Base-by-base conservation (phyloP, 1,140 invertebrate genomes). In the Bombus soroeensis region DNA sequence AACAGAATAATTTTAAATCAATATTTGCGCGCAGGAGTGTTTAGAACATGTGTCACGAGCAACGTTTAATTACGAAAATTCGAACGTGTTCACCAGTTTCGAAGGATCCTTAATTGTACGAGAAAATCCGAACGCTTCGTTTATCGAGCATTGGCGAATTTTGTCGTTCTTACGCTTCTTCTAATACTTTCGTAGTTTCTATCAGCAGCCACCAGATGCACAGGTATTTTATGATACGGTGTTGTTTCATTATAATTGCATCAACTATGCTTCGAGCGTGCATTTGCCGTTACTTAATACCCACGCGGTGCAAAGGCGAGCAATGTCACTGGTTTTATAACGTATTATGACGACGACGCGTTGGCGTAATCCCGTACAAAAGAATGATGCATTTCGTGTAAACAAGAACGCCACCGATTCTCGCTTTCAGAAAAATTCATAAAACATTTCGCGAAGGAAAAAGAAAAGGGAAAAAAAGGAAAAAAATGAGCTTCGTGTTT, bases 171-270 rank as follows among this genome's bases (percentile, higher is more conserved):
- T 25, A 1, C n/a, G 22, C 32, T 74, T 22, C 34, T 15, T 15
- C 12, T 13, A 32, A 43, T 34, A 59, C 43, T 73, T 12, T 13
- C 32, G 37, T 43, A 32, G 12, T 39, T 32, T 43, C 22, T 62
- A 81, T 74, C 43, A 39, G 12, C 57, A 37, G 25, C 25, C 25
- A 32, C 12, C 37, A n/a, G 13, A 32, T 39, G 9, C 25, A n/a
- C 3, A 47, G 37, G 13, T n/a, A n/a, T 74, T 73, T 43, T 25
- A 25, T 37, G 37, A 25, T 62, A 34, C 15, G 0, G 57, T 4
- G 57, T n/a, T 32, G 81, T 75, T 74, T 81, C 80, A 22, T 43
- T 47, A 32, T 74, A 75, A 82, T 82, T 74, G 66, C 43, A 82
- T 47, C 9, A 22, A 39, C 39, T 70, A 37, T 39, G 70, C 41